Conservation (phyloP, 2,797 vertebrate species). For the Saxicola maurus region DNA sequence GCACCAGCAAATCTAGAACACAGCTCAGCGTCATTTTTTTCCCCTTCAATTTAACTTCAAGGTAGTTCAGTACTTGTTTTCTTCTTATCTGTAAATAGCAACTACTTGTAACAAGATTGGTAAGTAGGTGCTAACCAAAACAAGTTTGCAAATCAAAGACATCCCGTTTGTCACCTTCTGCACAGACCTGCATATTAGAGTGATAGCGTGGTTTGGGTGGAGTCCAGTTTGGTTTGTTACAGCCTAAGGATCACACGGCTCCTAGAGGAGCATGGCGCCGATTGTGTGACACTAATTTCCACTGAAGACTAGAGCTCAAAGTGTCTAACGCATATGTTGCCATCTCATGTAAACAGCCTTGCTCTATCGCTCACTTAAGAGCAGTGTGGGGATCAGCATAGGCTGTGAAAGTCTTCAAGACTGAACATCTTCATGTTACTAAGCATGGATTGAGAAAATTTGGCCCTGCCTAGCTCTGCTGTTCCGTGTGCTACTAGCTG, state of each 20-base stretch:
- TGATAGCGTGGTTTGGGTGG: not conserved
- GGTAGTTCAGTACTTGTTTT: not conserved
- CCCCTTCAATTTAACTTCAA: not conserved
- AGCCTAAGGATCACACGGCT: not conserved
- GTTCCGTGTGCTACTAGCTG: not conserved
- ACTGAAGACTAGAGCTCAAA: not conserved
- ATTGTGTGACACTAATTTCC: not conserved
- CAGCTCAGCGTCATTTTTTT: not conserved
- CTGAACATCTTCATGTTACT: not conserved
- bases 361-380: not conserved
- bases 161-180: not conserved
- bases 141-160: not conserved
- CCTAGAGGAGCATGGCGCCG: accelerated
- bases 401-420: not conserved
- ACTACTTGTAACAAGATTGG: not conserved
- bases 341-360: not conserved
- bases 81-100: not conserved
- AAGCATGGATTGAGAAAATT: not conserved
- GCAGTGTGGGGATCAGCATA: not conserved
- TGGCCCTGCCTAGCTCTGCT: not conserved
- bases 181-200: not conserved
- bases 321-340: accelerated
- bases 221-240: not conserved
- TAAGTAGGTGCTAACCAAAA: not conserved
- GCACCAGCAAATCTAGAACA: not conserved